These are phyloP conservation scores for Pogonus chalceus DNA, from an alignment of 1,140 invertebrate species.

Conservation along the genomic window DNA sequence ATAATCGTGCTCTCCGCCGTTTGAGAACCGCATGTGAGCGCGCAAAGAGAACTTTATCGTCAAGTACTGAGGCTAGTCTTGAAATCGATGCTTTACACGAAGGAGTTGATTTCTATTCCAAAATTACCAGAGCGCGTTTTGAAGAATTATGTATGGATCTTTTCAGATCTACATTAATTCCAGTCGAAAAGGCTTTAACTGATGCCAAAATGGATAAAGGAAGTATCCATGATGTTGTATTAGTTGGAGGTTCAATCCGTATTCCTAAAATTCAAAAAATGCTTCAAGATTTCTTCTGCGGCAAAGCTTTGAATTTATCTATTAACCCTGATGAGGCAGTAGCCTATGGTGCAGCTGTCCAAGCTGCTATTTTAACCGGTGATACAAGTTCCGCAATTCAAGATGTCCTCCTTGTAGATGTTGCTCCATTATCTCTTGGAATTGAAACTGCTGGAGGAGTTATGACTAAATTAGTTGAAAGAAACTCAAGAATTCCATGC, in stretches of 20 bases:
- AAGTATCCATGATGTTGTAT: constrained; percentile 54
- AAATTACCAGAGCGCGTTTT: constrained; percentile 72
- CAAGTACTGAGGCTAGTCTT: constrained; percentile 56
- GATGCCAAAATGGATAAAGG: constrained; percentile 62
- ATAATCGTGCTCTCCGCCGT: constrained; percentile 65
- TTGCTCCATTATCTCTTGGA: constrained; percentile 58
- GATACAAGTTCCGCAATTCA: constrained; percentile 59
- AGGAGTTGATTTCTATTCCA: constrained; percentile 78
- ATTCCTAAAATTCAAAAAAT: constrained; percentile 58
- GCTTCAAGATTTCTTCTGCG: constrained; percentile 53
- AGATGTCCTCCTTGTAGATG: constrained; percentile 65
- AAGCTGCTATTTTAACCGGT: constrained; percentile 64
- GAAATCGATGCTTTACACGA: constrained; percentile 69
- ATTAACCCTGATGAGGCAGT: constrained; percentile 75
- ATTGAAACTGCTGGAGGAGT: constrained; percentile 60
- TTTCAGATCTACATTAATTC: constrained; percentile 59
- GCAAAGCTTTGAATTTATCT: constrained; percentile 55
- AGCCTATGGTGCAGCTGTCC: constrained; percentile 61
- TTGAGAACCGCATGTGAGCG: constrained; percentile 65
- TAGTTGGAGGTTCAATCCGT: constrained; percentile 47
- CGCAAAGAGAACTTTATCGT: constrained; percentile 56
- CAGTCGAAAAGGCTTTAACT: constrained; percentile 56
- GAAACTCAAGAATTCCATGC: constrained; percentile 59
- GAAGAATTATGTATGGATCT: constrained; percentile 83
- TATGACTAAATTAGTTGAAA: constrained; percentile 54